Evolutionary conservation across 2,888 invertebrate genomes (phyloP).

Genomic region (Eilema depressum): DNA sequence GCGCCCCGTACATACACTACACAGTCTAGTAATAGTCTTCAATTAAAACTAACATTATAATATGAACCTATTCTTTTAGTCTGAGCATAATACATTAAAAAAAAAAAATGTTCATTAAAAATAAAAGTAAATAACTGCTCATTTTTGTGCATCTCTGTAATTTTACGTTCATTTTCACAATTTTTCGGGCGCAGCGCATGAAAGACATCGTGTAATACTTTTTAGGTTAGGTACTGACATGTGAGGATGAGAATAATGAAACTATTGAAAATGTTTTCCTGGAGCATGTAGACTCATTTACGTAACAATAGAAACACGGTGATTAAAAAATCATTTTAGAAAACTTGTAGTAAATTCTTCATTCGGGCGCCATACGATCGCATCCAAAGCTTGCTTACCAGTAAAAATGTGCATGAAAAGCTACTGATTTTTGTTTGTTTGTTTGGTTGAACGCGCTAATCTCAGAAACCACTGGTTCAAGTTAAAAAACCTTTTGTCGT

Average conservation of each 20-base stretch:
- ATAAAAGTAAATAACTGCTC: not conserved
- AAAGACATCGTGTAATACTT: not conserved
- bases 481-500: too few species aligned
- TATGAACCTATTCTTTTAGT: too few species aligned
- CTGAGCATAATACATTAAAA: too few species aligned
- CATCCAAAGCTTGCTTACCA: too few species aligned
- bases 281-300: slow-evolving; percentile 1
- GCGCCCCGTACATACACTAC: too few species aligned
- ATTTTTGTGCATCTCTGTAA: not conserved
- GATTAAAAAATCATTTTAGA: not conserved
- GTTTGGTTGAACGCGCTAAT: too few species aligned
- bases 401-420: too few species aligned
- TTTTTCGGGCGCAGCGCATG: not conserved
- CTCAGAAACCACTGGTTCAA: too few species aligned
- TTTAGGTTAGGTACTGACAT: not conserved
- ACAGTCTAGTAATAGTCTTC: too few species aligned
- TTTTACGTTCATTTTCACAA: not conserved
- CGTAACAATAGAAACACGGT: not conserved
- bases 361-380: too few species aligned
- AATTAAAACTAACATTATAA: not conserved
- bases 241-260: not conserved
- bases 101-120: not conserved
- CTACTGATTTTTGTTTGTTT: too few species aligned
- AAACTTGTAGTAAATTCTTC: too few species aligned
- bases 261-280: not conserved